A percentile compares a stretch with the other conserved stretches of the same genome.
These are phyloP conservation scores for Miichthys miiuy DNA, from an alignment of 2,797 vertebrate genomes.

Conservation along the genomic window DNA sequence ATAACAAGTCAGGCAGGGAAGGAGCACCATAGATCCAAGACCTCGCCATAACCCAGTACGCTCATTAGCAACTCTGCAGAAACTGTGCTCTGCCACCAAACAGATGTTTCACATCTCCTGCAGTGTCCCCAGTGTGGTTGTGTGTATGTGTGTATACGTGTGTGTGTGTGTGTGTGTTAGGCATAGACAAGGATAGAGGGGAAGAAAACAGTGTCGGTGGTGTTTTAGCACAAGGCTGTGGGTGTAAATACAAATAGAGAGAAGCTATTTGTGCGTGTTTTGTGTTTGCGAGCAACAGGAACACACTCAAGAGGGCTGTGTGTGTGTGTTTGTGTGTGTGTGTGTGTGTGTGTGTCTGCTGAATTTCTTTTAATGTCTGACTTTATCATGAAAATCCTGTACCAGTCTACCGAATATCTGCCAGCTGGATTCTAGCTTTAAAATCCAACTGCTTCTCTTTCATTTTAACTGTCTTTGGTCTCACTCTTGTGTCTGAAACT, in stretches of 20 bases:
- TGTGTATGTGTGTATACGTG: slow-evolving; percentile 39
- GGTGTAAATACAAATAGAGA: slow-evolving; percentile 39
- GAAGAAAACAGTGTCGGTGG: slow-evolving; percentile 32
- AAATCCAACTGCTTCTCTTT: not conserved
- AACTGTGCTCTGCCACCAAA: slow-evolving; percentile 59
- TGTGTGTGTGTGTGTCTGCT: not conserved
- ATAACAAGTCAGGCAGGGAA: slow-evolving; percentile 58
- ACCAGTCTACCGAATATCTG: slow-evolving; percentile 18
- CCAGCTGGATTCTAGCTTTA: slow-evolving; percentile 9
- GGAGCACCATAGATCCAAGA: slow-evolving; percentile 54
- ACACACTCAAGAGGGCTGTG: slow-evolving; percentile 9
- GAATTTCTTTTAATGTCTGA: slow-evolving; percentile 24
- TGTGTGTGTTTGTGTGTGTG: not conserved
- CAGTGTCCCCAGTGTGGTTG: slow-evolving; percentile 36
- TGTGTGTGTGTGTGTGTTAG: slow-evolving; percentile 27
- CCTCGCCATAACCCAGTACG: slow-evolving; percentile 61
- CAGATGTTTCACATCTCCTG: slow-evolving; percentile 65
- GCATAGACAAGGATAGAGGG: slow-evolving; percentile 21
- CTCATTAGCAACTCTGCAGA: slow-evolving; percentile 75
- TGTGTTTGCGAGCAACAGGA: slow-evolving; percentile 23
- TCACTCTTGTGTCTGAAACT: not conserved
- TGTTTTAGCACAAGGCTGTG: slow-evolving; percentile 31
- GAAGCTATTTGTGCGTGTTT: slow-evolving; percentile 24
- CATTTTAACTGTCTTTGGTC: slow-evolving; percentile 8
- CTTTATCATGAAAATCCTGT: slow-evolving; percentile 18